Evolutionary conservation across 2,113 vertebrate species (phyloP), one percentile per base, ranked within the genome.

Genomic region (Cichladusa arquata): DNA sequence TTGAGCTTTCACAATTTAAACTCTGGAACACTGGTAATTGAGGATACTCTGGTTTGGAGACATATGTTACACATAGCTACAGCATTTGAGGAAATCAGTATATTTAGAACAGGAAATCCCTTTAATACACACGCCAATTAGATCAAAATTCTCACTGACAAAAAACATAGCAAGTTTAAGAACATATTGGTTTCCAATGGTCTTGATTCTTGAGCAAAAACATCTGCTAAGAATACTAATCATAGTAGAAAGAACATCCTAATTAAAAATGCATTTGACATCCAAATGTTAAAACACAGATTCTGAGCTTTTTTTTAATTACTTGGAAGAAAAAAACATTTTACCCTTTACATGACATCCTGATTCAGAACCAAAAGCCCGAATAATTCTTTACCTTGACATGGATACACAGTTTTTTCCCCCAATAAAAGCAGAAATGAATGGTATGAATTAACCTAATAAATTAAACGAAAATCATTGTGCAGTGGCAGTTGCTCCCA

Each of bases 161-260:
- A 54, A 85, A 94, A 95, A 33, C 94, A 81, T 74, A 62, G 33
- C 54, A 85, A 82, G 73, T 80, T 95, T 94, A 70, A 58, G 81
- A 85, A 88, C 79, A 70, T 85, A 61, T 29, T 96, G 51, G 38
- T 90, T 94, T 93, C 74, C 60, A 88, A 81, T 86, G 79, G 71
- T 92, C 84, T 93, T 86, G 47, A 83, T 90, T 88, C 64, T 94
- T 94, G 85, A 97, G 22, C 67, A 95, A 90, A 97, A 90, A 20
- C 95, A 90, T 92, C 87, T 96, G 90, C 85, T 60, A 82, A 85
- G 79, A 82, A 51, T 73, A 40, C n/a, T 90, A 94, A 88, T 90
- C 51, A 56, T 42, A 67, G 56, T 11, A 86, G 60, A 93, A 91
- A 38, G 71, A 83, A 78, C 64, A 82, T 80, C 42, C 31, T 74